Evolutionary conservation across 2,113 vertebrate genomes (phyloP).

Genomic region (Dunckerocampus dactyliophorus): DNA sequence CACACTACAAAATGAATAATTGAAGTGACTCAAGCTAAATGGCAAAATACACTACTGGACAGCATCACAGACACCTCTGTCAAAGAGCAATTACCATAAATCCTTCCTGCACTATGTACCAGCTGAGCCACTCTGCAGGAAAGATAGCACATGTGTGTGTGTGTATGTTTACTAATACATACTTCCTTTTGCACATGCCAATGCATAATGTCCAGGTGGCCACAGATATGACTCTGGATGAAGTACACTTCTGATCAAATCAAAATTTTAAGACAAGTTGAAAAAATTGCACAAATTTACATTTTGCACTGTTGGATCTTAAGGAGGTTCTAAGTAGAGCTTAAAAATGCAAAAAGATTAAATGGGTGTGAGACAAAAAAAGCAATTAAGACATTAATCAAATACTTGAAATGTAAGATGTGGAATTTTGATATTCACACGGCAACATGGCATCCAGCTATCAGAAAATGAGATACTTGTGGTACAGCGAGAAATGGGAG

Average conservation of each 20-base stretch:
- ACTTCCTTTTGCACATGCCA: slow-evolving; percentile 5
- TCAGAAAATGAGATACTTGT: too few species aligned
- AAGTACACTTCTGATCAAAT: too few species aligned
- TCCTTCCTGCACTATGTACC: slow-evolving; percentile 42
- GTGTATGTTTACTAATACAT: slow-evolving; percentile 26
- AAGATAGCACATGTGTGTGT: background rate
- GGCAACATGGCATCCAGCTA: too few species aligned
- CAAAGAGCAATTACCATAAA: slow-evolving; percentile 52
- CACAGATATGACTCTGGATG: slow-evolving; percentile 19
- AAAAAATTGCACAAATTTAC: too few species aligned
- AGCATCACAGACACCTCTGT: slow-evolving; percentile 12
- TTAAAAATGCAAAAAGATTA: too few species aligned
- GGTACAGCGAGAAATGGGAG: too few species aligned
- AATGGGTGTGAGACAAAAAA: too few species aligned
- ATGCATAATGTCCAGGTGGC: slow-evolving; percentile 21
- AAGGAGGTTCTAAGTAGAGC: too few species aligned
- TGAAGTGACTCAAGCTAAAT: slow-evolving; percentile 8
- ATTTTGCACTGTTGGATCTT: background rate
- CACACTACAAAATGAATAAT: slow-evolving; percentile 11
- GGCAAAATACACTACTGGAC: slow-evolving; percentile 20
- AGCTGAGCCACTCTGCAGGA: slow-evolving; percentile 14
- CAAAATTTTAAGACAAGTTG: too few species aligned
- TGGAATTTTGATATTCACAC: too few species aligned
- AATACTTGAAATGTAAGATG: too few species aligned
- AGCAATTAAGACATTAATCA: too few species aligned